Evolutionary conservation across 2,888 invertebrate species (phyloP), one percentile per base, ranked within the genome.

Genomic region (Zaprionus obscuricornis): DNA sequence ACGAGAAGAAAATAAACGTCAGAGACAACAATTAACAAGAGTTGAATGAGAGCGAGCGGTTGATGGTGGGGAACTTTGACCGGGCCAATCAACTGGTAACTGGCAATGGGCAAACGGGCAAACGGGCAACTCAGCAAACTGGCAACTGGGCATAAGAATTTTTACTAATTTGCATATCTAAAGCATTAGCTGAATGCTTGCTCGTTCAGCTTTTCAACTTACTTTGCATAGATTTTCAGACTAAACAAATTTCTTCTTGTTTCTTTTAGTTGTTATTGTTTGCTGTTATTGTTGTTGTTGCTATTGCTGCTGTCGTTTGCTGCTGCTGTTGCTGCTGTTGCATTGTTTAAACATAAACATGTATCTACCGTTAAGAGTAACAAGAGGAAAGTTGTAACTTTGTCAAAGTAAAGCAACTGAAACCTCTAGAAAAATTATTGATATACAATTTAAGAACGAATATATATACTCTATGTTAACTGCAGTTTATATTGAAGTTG

Each of bases 161-260:
- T 43, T 46, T n/a, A n/a, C 18, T 65, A 60, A 85, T 81, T 81
- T 81, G 85, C 81, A 81, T 81, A 83, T 73, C 81, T 42, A 62
- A 85, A 46, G 84, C 84, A 81, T 85, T 81, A 79, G 65, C 59
- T 78, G 69, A 74, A 67, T 66, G 84, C 57, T 45, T 64, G 83
- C 66, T 69, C 62, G 60, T 63, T 59, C 39, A 60, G 46, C 55
- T 58, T 66, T 78, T 66, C 63, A 66, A 63, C 65, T 64, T 56
- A 64, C 85, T 74, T 74, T 66, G 74, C 82, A 77, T 81, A 77
- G 74, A 81, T 81, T 76, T 82, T 66, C 43, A 55, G 63, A 60
- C 72, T 60, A 47, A 71, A 68, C 68, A 68, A 68, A 68, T 67
- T 67, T n/a, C n/a, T n/a, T n/a, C n/a, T n/a, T n/a, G n/a, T 22